Conservation (phyloP, 1,140 invertebrate species). For the Zaprionus kolodkinae region DNA sequence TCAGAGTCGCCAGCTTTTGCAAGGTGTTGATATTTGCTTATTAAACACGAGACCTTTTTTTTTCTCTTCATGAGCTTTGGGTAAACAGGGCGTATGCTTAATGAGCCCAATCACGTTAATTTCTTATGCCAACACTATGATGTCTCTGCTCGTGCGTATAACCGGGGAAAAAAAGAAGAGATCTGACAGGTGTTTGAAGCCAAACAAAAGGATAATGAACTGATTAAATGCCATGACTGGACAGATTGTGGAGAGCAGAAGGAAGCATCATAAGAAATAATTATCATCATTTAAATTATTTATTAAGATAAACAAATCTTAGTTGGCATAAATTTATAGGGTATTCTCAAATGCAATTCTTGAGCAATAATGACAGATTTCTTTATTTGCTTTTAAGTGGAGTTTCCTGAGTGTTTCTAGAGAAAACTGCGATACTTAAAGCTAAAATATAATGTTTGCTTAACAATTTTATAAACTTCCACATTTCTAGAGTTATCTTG, state of each 20-base stretch:
- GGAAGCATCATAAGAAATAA: not conserved
- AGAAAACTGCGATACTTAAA: not conserved
- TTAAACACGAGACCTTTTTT: conserved; percentile 57
- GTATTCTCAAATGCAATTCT: not conserved
- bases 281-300: not conserved
- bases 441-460: not conserved
- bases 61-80: conserved; percentile 55
- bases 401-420: not conserved
- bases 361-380: not conserved
- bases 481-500: no score
- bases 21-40: conserved; percentile 80
- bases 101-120: conserved; percentile 81
- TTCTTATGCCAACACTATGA: conserved; percentile 63
- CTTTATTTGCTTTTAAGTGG: not conserved
- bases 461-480: no score
- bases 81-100: conserved; percentile 66
- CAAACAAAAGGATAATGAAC: conserved; percentile 43
- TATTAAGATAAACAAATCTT: not conserved
- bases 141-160: conserved; percentile 55
- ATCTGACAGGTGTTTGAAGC: conserved; percentile 25
- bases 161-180: not conserved
- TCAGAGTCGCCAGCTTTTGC: conserved; percentile 29
- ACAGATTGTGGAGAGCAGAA: not conserved
- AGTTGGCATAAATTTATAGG: not conserved
- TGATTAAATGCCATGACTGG: conserved; percentile 23